A percentile compares a stretch with the other conserved stretches of the same genome.
Evolutionary conservation across 2,113 vertebrate species (phyloP).

Genomic region (Callaeas wilsoni): DNA sequence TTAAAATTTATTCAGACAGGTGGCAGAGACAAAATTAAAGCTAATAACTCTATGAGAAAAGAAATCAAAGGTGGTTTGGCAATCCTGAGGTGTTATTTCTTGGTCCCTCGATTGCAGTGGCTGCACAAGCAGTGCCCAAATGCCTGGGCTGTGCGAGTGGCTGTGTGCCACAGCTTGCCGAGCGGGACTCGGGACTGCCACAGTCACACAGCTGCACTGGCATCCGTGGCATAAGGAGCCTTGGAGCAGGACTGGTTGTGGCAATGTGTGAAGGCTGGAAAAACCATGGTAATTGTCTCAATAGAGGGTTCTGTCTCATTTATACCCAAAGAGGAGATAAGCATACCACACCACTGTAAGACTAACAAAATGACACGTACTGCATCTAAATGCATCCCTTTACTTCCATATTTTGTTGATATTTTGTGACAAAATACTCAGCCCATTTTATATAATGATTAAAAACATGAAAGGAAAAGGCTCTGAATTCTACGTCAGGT

Average conservation of each 20-base stretch:
- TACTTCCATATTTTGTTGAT: background rate
- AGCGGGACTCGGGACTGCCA: background rate
- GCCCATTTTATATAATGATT: background rate
- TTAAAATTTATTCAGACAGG: constrained; percentile 43
- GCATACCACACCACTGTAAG: background rate
- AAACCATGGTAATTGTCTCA: background rate
- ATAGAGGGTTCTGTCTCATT: background rate
- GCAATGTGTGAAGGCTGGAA: background rate
- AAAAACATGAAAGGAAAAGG: background rate
- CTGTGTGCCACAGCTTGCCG: background rate
- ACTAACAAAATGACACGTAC: background rate
- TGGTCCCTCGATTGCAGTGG: background rate
- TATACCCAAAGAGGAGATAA: background rate
- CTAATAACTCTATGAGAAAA: constrained; percentile 26
- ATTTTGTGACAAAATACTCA: background rate
- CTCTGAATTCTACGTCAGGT: background rate
- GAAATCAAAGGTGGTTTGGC: constrained; percentile 15
- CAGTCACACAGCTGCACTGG: background rate
- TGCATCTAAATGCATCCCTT: background rate
- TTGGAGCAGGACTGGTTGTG: background rate
- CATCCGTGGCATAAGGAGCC: background rate
- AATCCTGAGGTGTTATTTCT: background rate
- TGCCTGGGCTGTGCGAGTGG: accelerated
- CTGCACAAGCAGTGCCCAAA: background rate
- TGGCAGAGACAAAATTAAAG: constrained; percentile 35